These are phyloP conservation scores for Sturnus vulgaris DNA, from an alignment of 2,113 vertebrate genomes.

Conservation along the genomic window DNA sequence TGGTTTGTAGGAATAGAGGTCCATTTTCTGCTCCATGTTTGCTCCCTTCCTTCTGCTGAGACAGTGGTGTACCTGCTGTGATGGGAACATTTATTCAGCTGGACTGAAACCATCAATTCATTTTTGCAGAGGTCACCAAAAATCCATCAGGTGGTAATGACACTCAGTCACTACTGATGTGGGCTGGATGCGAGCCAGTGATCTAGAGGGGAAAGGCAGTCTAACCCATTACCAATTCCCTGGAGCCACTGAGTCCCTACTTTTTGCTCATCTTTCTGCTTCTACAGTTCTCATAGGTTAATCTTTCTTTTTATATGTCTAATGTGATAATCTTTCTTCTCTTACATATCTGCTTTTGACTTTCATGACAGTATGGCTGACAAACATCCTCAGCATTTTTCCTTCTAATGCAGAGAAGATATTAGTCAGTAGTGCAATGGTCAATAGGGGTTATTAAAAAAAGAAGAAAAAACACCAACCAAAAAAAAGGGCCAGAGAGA, in stretches of 20 bases:
- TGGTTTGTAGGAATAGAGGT: not conserved
- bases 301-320: slow-evolving; percentile 58
- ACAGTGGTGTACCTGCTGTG: not conserved
- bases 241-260: not conserved
- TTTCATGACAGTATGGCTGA: slow-evolving; percentile 42
- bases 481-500: not conserved
- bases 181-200: slow-evolving; percentile 52
- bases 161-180: slow-evolving; percentile 48
- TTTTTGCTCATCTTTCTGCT: slow-evolving; percentile 62
- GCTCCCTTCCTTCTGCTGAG: not conserved
- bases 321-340: slow-evolving; percentile 64
- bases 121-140: slow-evolving; percentile 55
- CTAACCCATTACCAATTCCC: slow-evolving; percentile 45
- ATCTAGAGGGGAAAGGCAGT: slow-evolving; percentile 48
- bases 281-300: slow-evolving; percentile 40
- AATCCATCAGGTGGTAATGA: slow-evolving; percentile 60
- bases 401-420: slow-evolving; percentile 4
- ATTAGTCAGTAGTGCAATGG: slow-evolving; percentile 16
- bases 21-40: not conserved
- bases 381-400: slow-evolving; percentile 46
- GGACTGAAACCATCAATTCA: slow-evolving; percentile 44
- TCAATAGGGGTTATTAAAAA: slow-evolving; percentile 17
- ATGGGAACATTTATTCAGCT: slow-evolving; percentile 40
- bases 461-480: accelerated
- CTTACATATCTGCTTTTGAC: slow-evolving; percentile 54